These are phyloP conservation scores for Melanaphis sacchari DNA, from an alignment of 1,140 invertebrate species.

Conservation along the genomic window DNA sequence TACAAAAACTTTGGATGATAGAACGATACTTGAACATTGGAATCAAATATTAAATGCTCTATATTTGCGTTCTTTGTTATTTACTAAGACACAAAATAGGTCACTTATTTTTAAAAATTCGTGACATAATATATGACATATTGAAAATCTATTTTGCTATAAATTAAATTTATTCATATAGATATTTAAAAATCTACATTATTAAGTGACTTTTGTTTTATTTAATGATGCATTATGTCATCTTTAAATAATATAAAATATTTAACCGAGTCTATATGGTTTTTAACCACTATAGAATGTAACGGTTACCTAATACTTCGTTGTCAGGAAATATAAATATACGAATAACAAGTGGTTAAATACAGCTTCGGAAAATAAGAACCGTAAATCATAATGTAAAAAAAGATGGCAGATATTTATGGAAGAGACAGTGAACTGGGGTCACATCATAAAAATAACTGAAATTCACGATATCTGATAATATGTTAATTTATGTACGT, in stretches of 20 bases:
- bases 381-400: neutral
- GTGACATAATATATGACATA: neutral
- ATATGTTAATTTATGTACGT: neutral
- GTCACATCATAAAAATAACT: neutral
- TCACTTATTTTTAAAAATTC: neutral
- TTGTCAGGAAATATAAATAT: neutral
- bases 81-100: neutral
- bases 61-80: neutral
- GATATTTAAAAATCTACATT: neutral
- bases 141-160: neutral
- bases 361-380: neutral
- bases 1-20: neutral
- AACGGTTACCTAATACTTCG: neutral
- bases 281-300: neutral
- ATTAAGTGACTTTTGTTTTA: neutral
- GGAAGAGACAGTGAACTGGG: neutral
- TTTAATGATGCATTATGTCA: neutral
- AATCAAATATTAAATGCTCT: neutral
- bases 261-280: neutral
- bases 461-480: neutral
- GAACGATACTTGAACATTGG: neutral
- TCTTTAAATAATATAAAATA: neutral
- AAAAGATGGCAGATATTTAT: neutral
- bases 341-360: neutral
- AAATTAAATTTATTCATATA: neutral